These are phyloP conservation scores for Drosophila teissieri DNA, from an alignment of 1,140 invertebrate species.

Conservation along the genomic window DNA sequence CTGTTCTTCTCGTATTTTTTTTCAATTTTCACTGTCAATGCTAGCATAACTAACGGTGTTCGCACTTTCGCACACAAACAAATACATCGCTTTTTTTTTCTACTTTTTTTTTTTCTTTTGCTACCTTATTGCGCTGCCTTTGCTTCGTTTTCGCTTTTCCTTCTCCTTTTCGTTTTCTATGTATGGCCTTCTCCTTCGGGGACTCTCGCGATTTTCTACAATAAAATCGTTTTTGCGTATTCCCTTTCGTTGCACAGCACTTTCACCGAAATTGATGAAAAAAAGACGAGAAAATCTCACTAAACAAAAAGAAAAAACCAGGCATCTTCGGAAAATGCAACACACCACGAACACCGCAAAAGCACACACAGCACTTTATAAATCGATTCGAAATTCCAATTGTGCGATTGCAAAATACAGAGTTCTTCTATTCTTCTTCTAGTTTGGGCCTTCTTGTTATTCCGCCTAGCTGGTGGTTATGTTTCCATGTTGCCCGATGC, in stretches of 20 bases:
- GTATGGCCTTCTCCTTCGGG: slow-evolving; percentile 28
- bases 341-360: neutral
- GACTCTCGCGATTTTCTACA: slow-evolving; percentile 39
- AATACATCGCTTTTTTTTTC: slow-evolving; percentile 12
- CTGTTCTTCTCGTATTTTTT: slow-evolving; percentile 11
- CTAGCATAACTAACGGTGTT: slow-evolving; percentile 42
- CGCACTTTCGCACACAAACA: slow-evolving; percentile 45
- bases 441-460: slow-evolving; percentile 23
- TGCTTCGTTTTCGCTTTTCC: slow-evolving; percentile 17
- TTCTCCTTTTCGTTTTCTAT: slow-evolving; percentile 20
- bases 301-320: slow-evolving; percentile 2
- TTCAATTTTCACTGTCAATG: slow-evolving; percentile 53
- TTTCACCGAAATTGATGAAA: slow-evolving; percentile 19
- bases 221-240: slow-evolving; percentile 38
- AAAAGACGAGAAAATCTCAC: slow-evolving; percentile 28
- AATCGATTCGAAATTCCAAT: slow-evolving; percentile 20
- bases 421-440: slow-evolving; percentile 3
- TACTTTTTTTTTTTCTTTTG: slow-evolving; percentile 18
- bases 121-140: slow-evolving; percentile 52
- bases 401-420: slow-evolving; percentile 30
- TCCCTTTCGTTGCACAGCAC: slow-evolving; percentile 38
- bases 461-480: slow-evolving; percentile 22
- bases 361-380: neutral
- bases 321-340: slow-evolving; percentile 3
- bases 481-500: slow-evolving; percentile 22